Evolutionary conservation across 2,113 vertebrate species (phyloP), one percentile per base, ranked within the genome.

Genomic region (Nicator chloris): DNA sequence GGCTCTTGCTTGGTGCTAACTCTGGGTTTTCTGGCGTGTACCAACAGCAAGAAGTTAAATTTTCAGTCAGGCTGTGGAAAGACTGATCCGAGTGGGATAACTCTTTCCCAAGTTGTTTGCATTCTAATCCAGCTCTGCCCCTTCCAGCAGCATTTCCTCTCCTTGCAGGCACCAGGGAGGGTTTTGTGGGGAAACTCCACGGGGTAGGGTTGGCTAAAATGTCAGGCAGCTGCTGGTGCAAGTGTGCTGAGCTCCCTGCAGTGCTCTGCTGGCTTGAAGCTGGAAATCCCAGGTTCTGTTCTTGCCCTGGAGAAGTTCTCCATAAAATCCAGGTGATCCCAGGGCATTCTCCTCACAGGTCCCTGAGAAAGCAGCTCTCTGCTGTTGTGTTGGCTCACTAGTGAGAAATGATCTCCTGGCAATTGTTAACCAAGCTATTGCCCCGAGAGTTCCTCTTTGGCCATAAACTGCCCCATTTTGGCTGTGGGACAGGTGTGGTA

Each of bases 11-110:
- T 47, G 13, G 24, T 63, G n/a, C 82, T 73, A 20, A 0, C 15
- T 0, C 13, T 1, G 15, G 6, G 0, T 70, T 80, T 82, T 83
- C 71, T 49, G 45, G 7, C 1, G 1, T 6, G 15, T 16, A 42
- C 63, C 75, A 69, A 37, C 94, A 82, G 42, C 71, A 40, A 66
- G 64, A 77, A 76, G 78, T 69, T 57, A 11, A 45, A 44, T 68
- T 90, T 63, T 63, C 79, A 40, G 75, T 19, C 66, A 5, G 27
- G 68, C 84, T 37, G 42, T 70, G 95, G 81, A 69, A 97, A 77
- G 90, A 7, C 27, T 86, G 93, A 83, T 57, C 35, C 19, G 9
- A 63, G 54, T 3, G 31, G 73, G 87, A 88, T 22, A 83, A 71
- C 75, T 69, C 78, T 11, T 17, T 4, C 70, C 15, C 65, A 3